phyloP scores from a whole-genome alignment of 2,797 vertebrate species.

The Acomys russatus region DNA sequence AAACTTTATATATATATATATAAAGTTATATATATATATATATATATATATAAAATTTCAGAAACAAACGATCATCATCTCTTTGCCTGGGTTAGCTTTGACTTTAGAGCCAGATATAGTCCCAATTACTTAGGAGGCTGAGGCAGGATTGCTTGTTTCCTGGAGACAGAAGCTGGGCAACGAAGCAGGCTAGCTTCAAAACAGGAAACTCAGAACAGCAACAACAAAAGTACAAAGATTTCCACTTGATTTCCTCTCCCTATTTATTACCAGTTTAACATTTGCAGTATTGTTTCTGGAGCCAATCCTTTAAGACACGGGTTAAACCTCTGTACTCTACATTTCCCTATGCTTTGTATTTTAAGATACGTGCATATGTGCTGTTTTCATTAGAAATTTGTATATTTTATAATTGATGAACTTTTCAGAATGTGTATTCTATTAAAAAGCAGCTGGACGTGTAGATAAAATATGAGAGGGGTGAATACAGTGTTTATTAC shows the following conservation, averaged over 20 bases:
- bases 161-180: not conserved
- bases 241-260: not conserved
- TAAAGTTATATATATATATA: too few species aligned
- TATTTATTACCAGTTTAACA: conserved; percentile 40
- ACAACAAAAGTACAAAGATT: not conserved
- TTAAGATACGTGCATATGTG: not conserved
- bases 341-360: conserved; percentile 6
- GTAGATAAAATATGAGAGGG: conserved; percentile 28
- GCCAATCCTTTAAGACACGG: not conserved
- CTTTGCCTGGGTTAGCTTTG: conserved; percentile 25
- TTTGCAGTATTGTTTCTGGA: conserved; percentile 30
- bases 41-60: not conserved
- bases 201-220: not conserved
- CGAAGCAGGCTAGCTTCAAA: not conserved
- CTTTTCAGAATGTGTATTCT: conserved; percentile 54
- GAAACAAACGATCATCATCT: conserved; percentile 8
- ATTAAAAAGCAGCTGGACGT: not conserved
- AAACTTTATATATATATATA: too few species aligned
- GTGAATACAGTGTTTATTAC: conserved; percentile 23
- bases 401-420: conserved; percentile 33
- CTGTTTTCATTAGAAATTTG: conserved; percentile 45
- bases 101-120: conserved; percentile 6
- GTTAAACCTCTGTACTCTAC: conserved; percentile 19
- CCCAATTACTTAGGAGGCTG: not conserved
- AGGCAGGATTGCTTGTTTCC: not conserved